phyloP scores from a whole-genome alignment of 2,888 invertebrate species.

The Neoscelio sp. region DNA sequence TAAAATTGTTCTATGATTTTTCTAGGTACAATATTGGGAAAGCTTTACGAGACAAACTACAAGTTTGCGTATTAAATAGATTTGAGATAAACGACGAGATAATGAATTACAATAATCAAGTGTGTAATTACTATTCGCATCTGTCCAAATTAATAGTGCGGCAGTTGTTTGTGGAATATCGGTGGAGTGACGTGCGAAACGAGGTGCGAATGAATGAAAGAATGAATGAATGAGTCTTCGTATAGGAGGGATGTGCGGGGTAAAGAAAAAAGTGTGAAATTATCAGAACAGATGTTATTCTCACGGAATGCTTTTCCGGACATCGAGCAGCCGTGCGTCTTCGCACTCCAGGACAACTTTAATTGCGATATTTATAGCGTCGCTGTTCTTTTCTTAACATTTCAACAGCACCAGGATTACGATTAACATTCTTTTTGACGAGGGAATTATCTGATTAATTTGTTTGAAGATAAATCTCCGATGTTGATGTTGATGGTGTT shows the following conservation, averaged over 20 bases:
- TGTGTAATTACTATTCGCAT: conserved; percentile 61
- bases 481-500: not conserved
- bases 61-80: conserved; percentile 15
- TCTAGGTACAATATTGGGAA: not conserved
- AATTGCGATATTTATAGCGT: conserved; percentile 49
- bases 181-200: conserved; percentile 68
- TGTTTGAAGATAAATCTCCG: not conserved
- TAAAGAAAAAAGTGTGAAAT: conserved; percentile 44
- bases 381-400: conserved; percentile 32
- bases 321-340: conserved; percentile 26
- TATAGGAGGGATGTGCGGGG: conserved; percentile 50
- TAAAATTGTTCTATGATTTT: too few relatives aligned
- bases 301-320: conserved; percentile 70
- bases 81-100: conserved; percentile 37
- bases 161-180: conserved; percentile 57
- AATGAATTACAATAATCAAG: conserved; percentile 63
- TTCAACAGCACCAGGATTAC: conserved; percentile 19
- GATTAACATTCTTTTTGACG: conserved; percentile 30
- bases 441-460: conserved; percentile 20
- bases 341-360: conserved; percentile 25
- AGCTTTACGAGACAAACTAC: conserved; percentile 15
- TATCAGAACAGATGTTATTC: conserved; percentile 66
- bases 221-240: conserved; percentile 52
- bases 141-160: conserved; percentile 49
- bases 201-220: conserved; percentile 67